Evolutionary conservation across 2,797 vertebrate genomes (phyloP), one percentile per base, ranked within the genome.

Genomic region (Hydrocynus forskahlii): DNA sequence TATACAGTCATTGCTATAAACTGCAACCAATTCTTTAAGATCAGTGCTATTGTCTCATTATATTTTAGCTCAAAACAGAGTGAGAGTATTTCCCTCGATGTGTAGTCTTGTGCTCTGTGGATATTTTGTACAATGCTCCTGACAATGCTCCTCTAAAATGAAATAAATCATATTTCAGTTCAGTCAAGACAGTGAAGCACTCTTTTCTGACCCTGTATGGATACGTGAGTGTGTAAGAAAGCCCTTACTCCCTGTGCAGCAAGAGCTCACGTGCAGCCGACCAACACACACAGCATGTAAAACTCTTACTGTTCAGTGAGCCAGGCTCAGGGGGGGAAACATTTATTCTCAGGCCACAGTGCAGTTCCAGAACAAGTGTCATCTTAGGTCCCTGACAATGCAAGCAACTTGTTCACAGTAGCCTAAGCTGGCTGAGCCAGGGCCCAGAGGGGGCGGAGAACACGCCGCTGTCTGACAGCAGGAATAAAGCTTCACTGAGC

Each of bases 241-340:
- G 21, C n/a, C 86, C 88, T 69, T 82, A 55, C 87, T 87, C 89
- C 87, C 88, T 83, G 87, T 69, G 81, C 88, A 90, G 87, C 89
- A 89, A 89, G 86, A 87, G 86, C 76, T 78, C 23, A 66, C 29
- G 38, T 5, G 6, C 63, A 17, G 6, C 16, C 29, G 35, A 23
- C 9, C 1, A 76, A 88, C 78, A 87, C 25, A 50, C 87, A 86
- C 91, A 91, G 91, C 90, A 90, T 85, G 90, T 91, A 86, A 88
- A 71, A 91, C 86, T 85, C 88, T 89, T 89, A 91, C 90, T 90
- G 89, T 92, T 91, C 82, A 86, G 87, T 86, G 85, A 81, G 78
- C 38, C 57, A 29, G 55, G 81, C 74, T 72, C 63, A 3, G 5
- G 48, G 67, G 13, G 23, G 21, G 14, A 43, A 67, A 8, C 17